phyloP scores from a whole-genome alignment of 2,113 vertebrate genomes.

The Pelvicachromis taeniatus region DNA sequence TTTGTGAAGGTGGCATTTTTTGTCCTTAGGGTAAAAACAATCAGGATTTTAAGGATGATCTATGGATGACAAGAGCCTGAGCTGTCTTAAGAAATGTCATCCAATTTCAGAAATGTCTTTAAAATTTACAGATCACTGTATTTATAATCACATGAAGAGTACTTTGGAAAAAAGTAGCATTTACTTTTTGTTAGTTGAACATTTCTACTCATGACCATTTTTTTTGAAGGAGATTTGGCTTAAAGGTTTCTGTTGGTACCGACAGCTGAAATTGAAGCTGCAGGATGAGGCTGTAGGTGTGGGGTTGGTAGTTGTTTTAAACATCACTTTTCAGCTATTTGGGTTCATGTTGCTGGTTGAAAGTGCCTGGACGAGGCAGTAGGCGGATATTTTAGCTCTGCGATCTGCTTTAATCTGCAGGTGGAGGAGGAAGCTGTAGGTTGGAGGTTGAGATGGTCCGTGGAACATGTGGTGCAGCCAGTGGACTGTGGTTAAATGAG shows the following conservation, averaged over 20 bases:
- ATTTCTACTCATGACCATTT: background rate
- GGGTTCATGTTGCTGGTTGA: background rate
- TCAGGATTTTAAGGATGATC: background rate
- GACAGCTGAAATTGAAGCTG: background rate
- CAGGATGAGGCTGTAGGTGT: background rate
- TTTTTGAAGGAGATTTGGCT: background rate
- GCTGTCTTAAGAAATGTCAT: background rate
- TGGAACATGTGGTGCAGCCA: background rate
- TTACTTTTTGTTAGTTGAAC: background rate
- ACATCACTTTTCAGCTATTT: background rate
- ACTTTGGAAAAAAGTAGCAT: background rate
- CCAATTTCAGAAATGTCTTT: background rate
- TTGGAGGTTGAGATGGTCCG: background rate
- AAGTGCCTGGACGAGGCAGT: background rate
- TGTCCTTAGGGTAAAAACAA: background rate
- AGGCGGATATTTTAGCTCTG: background rate
- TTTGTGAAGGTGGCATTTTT: background rate
- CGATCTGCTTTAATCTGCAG: background rate
- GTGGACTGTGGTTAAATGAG: background rate
- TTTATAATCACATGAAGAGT: background rate
- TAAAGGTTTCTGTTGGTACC: background rate
- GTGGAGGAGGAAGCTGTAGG: background rate
- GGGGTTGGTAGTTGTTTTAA: background rate
- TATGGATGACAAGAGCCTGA: background rate
- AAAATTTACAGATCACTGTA: background rate